These are phyloP conservation scores for Nicator chloris DNA, from an alignment of 2,113 vertebrate genomes.

Conservation along the genomic window DNA sequence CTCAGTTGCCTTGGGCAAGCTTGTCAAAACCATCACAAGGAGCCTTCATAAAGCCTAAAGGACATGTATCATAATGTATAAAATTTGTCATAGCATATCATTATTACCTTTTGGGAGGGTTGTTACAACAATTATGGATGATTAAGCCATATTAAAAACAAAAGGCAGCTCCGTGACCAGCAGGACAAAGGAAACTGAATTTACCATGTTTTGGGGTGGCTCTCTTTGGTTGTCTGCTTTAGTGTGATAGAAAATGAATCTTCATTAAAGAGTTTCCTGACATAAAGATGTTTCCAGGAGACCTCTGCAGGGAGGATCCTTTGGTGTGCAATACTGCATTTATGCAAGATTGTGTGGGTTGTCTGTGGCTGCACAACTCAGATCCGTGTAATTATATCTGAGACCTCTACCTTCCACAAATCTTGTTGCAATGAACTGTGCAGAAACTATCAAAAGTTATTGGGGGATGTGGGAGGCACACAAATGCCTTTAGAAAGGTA, in stretches of 20 bases:
- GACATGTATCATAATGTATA: conserved; percentile 34
- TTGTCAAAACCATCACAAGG: conserved; percentile 38
- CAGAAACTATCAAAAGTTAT: not conserved
- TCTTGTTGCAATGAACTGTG: not conserved
- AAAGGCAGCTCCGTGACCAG: not conserved
- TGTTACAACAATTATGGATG: not conserved
- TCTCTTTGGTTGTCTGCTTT: not conserved
- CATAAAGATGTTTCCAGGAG: not conserved
- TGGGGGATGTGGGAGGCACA: not conserved
- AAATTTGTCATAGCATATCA: conserved; percentile 34
- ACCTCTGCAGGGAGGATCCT: not conserved
- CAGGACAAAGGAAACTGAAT: not conserved
- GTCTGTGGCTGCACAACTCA: not conserved
- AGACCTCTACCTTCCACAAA: not conserved
- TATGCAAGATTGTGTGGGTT: not conserved
- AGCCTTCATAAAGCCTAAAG: conserved; percentile 38
- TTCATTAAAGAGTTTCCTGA: not conserved
- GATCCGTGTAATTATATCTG: not conserved
- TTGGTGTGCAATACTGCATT: not conserved
- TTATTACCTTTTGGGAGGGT: conserved; percentile 43
- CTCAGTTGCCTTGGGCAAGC: conserved; percentile 25
- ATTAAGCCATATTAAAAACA: conserved; percentile 1
- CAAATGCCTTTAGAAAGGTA: not conserved
- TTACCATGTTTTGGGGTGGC: not conserved
- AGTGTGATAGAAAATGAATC: not conserved